Evolutionary conservation across 2,797 vertebrate genomes (phyloP), one percentile per base, ranked within the genome.

Genomic region (Oreochromis grahami): DNA sequence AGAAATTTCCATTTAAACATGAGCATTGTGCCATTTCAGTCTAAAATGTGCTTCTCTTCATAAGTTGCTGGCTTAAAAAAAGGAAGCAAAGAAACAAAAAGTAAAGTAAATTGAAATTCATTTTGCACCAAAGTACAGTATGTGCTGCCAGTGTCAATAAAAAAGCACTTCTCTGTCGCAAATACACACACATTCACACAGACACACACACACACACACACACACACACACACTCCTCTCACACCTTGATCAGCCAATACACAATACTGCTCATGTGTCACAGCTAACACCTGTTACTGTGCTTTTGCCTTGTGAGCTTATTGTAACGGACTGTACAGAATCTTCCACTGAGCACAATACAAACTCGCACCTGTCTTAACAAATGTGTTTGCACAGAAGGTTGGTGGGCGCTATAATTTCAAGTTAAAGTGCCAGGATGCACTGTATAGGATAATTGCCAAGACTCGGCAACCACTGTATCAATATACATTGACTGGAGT

Each of bases 381-480:
- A 82, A 91, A 88, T 85, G 88, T 89, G 92, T 89, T 88, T 87
- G 92, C 92, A 90, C 96, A 96, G 95, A 96, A 93, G 95, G 95
- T 93, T 91, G 91, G 95, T 95, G 96, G 96, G 91, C 88, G 93
- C 89, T 82, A 76, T 90, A 86, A 90, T 93, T 90, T 93, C 83
- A 93, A 95, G 91, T 94, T 95, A 89, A 94, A 85, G 89, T 92
- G 93, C 86, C 91, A 95, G 88, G 93, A 93, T 81, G 83, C 68
- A 77, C 80, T 77, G 80, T 88, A 68, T 76, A 89, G 8, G 53
- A 83, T 86, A 68, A 88, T 77, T 88, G 77, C 77, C 82, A 83
- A 68, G 17, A 84, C 8, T 70, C 48, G 79, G 48, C 11, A 84
- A 93, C 86, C 83, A 74, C 88, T 91, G 90, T 65, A 90, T 88